Evolutionary conservation across 2,888 invertebrate genomes (phyloP).

Genomic region (Pammene fasciana): DNA sequence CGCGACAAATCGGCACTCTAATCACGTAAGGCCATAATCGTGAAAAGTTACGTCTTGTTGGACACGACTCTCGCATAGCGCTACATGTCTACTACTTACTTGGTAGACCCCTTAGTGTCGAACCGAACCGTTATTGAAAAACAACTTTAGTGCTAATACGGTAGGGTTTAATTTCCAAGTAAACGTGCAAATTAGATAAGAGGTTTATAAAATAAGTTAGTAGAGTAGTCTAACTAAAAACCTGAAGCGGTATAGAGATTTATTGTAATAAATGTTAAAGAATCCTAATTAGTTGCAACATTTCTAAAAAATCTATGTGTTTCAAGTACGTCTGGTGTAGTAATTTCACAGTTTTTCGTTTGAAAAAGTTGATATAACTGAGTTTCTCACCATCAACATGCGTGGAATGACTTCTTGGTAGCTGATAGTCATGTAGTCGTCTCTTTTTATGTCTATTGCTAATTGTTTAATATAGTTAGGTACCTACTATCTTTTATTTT

Average conservation of each 20-base stretch:
- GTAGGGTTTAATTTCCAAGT: background rate
- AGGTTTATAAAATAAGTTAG: background rate
- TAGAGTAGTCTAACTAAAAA: slow-evolving; percentile 25
- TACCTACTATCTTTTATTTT: no score
- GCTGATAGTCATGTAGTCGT: background rate
- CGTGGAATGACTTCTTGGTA: slow-evolving; percentile 16
- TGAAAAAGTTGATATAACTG: slow-evolving; percentile 9
- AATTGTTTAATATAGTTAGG: background rate
- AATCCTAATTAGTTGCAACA: slow-evolving; percentile 35
- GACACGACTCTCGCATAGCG: slow-evolving; percentile 50
- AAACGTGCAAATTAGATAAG: background rate
- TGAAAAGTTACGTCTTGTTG: slow-evolving; percentile 49
- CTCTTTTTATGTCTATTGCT: background rate
- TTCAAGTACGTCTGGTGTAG: slow-evolving; percentile 13
- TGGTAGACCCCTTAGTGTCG: background rate
- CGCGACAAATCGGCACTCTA: slow-evolving; percentile 49
- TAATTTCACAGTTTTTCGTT: background rate
- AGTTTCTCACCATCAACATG: slow-evolving; percentile 16
- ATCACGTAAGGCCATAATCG: slow-evolving; percentile 50
- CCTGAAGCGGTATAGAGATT: slow-evolving; percentile 14
- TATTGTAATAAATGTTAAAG: slow-evolving; percentile 38
- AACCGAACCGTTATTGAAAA: background rate
- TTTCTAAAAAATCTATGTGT: slow-evolving; percentile 31
- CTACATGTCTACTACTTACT: slow-evolving; percentile 25
- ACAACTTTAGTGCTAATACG: background rate